These are phyloP conservation scores for Melanotaenia parkinsoni DNA, from an alignment of 2,797 vertebrate species.

Conservation along the genomic window DNA sequence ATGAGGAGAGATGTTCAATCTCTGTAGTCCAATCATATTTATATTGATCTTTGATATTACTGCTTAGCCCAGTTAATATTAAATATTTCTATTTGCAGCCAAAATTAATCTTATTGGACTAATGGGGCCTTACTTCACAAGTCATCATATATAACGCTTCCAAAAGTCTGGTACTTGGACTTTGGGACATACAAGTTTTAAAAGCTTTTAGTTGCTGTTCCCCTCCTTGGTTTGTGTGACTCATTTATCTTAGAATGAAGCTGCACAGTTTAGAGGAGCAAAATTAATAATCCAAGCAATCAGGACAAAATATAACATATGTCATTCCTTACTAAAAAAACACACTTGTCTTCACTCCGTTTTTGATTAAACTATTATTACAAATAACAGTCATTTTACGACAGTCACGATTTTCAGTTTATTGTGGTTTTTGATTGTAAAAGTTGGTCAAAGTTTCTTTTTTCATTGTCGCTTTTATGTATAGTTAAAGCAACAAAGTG, in stretches of 20 bases:
- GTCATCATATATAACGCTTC: not conserved
- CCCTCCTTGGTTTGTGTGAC: not conserved
- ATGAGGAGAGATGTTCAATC: constrained; percentile 4
- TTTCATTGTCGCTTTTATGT: not conserved
- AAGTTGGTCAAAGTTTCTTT: not conserved
- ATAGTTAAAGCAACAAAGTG: constrained; percentile 26
- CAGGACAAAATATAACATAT: not conserved
- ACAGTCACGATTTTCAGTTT: not conserved
- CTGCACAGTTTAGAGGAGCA: not conserved
- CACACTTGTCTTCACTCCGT: not conserved
- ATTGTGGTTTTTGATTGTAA: constrained; percentile 1
- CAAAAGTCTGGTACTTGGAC: not conserved
- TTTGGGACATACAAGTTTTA: not conserved
- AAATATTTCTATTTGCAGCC: not conserved
- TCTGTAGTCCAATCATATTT: not conserved
- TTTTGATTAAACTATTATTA: not conserved
- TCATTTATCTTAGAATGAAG: not conserved
- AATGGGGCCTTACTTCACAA: constrained; percentile 7
- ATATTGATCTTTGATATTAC: not conserved
- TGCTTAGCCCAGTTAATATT: not conserved
- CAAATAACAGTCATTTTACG: constrained; percentile 1
- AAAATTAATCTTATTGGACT: not conserved
- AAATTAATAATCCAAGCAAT: not conserved
- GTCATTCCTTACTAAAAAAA: not conserved
- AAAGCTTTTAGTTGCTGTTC: not conserved